These are phyloP conservation scores for Borostomias antarcticus DNA, from an alignment of 2,797 vertebrate genomes.

Conservation along the genomic window DNA sequence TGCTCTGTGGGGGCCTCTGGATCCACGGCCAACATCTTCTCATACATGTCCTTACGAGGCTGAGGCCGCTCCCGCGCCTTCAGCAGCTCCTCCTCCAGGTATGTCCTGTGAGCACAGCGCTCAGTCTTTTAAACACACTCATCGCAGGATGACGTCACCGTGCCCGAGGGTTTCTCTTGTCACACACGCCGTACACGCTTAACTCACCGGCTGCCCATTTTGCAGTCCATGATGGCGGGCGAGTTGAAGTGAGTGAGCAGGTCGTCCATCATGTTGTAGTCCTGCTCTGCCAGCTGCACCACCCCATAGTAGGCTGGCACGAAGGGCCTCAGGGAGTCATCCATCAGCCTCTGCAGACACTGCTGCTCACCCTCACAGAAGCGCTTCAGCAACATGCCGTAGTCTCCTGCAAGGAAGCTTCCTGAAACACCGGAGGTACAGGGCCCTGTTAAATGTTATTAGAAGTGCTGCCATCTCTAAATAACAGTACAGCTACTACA, in stretches of 20 bases:
- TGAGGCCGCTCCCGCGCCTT: conserved; percentile 76
- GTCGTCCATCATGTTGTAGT: conserved; percentile 89
- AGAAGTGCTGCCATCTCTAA: background rate
- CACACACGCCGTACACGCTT: background rate
- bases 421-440: conserved; percentile 45
- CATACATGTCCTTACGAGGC: conserved; percentile 84
- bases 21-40: conserved; percentile 88
- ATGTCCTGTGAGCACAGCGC: conserved; percentile 69
- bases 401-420: conserved; percentile 71
- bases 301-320: conserved; percentile 80
- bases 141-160: background rate
- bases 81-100: conserved; percentile 83
- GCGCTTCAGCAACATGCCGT: conserved; percentile 75
- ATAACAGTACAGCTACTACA: too few relatives aligned
- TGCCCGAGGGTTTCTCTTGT: background rate
- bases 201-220: conserved; percentile 85
- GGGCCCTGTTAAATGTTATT: background rate
- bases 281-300: conserved; percentile 75
- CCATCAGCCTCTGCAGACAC: conserved; percentile 74
- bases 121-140: background rate
- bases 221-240: conserved; percentile 91
- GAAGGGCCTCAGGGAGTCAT: conserved; percentile 67
- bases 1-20: conserved; percentile 78
- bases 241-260: conserved; percentile 80
- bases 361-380: conserved; percentile 73